phyloP scores from a whole-genome alignment of 2,888 invertebrate genomes.

The Ypsolopha sequella region DNA sequence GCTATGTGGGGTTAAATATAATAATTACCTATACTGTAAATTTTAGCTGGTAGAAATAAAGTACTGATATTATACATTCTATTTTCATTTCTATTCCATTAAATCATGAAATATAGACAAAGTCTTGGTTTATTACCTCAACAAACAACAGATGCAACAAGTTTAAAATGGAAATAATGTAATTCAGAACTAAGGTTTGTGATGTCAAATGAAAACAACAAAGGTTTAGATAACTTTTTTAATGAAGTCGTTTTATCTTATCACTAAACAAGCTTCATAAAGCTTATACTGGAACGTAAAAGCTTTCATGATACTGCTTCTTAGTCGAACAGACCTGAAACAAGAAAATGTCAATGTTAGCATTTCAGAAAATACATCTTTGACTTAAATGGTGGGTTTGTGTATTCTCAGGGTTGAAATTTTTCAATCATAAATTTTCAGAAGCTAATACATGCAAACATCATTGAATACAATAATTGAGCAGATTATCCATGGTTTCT shows the following conservation, averaged over 20 bases:
- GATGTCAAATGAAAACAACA: too few relatives aligned
- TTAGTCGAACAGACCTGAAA: slow-evolving; percentile 84
- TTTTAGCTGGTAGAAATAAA: neutral
- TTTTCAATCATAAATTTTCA: slow-evolving; percentile 50
- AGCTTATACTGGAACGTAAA: slow-evolving; percentile 56
- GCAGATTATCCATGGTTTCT: neutral
- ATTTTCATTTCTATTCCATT: neutral
- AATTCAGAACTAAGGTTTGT: neutral
- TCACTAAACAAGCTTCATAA: slow-evolving; percentile 57
- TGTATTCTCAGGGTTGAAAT: slow-evolving; percentile 29
- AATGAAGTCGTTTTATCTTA: slow-evolving; percentile 51
- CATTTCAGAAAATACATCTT: slow-evolving; percentile 10
- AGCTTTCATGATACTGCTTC: slow-evolving; percentile 53
- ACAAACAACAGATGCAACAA: too few relatives aligned
- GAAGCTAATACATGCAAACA: slow-evolving; percentile 74
- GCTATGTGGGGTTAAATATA: slow-evolving; percentile 85
- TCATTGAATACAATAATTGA: slow-evolving; percentile 37
- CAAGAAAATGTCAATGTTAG: slow-evolving; percentile 33
- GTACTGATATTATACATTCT: neutral
- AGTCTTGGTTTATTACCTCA: too few relatives aligned
- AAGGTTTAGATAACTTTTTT: slow-evolving; percentile 18
- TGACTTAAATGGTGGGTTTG: neutral
- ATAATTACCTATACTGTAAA: neutral
- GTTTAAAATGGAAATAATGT: too few relatives aligned
- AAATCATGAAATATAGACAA: too few relatives aligned